phyloP scores from a whole-genome alignment of 2,113 vertebrate genomes.

The Sinocyclocheilus anophthalmus region DNA sequence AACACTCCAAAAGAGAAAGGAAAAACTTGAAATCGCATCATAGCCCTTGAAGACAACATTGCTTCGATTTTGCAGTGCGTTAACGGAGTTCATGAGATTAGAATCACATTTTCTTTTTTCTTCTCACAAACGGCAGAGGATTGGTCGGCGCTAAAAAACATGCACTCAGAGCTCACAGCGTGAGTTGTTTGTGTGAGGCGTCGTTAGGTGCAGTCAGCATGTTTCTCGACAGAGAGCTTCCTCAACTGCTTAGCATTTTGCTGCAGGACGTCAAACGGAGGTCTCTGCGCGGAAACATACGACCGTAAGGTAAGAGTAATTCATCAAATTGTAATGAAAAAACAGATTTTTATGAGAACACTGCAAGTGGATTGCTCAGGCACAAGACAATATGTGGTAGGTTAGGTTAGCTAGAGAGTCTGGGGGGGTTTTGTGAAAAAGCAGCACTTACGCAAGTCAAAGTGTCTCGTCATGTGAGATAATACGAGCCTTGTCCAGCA shows the following conservation, averaged over 20 bases:
- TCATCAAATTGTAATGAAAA: not conserved
- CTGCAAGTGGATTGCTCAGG: not conserved
- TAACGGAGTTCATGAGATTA: not conserved
- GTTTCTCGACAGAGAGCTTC: not conserved
- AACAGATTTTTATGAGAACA: not conserved
- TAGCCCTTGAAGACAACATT: not conserved
- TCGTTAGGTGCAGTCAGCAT: constrained; percentile 21
- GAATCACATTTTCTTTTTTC: not conserved
- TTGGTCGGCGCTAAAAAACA: constrained; percentile 5
- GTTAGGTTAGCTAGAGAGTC: too few species aligned
- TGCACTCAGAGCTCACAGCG: not conserved
- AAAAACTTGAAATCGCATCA: too few species aligned
- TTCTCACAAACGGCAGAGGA: not conserved
- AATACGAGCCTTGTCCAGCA: constrained; percentile 83
- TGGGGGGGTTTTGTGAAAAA: not conserved
- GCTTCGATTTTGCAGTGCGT: not conserved
- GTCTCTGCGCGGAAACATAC: not conserved
- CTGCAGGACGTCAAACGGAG: not conserved
- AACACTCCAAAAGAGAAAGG: too few species aligned
- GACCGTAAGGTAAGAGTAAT: not conserved
- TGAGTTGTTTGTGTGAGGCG: not conserved
- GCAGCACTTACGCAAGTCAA: constrained; percentile 91
- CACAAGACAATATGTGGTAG: not conserved
- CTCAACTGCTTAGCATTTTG: not conserved
- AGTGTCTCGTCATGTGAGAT: constrained; percentile 90